Conservation (phyloP, 2,113 vertebrate species). For the Etheostoma spectabile region DNA sequence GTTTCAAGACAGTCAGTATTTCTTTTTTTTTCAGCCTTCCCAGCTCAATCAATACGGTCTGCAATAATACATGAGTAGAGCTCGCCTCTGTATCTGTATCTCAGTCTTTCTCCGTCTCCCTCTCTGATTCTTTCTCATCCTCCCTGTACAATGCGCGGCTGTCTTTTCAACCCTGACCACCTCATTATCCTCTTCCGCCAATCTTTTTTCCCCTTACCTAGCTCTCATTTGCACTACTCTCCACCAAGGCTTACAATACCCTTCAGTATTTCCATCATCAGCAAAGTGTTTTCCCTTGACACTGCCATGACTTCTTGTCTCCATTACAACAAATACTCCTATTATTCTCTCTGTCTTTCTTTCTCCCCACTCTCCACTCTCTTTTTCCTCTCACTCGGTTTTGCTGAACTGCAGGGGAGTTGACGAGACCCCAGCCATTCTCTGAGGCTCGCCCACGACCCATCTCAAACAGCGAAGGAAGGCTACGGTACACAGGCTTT, state of each 20-base stretch:
- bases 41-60: slow-evolving; percentile 70
- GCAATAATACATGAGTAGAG: slow-evolving; percentile 72
- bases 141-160: slow-evolving; percentile 21
- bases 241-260: slow-evolving; percentile 46
- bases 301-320: slow-evolving; percentile 42
- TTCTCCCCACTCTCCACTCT: neutral
- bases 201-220: neutral
- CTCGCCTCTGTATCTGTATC: slow-evolving; percentile 32
- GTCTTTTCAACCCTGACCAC: slow-evolving; percentile 53
- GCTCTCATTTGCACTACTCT: slow-evolving; percentile 45
- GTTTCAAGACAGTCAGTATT: slow-evolving; percentile 49
- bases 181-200: slow-evolving; percentile 45
- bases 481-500: slow-evolving; percentile 28
- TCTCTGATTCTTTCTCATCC: slow-evolving; percentile 29
- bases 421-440: slow-evolving; percentile 16
- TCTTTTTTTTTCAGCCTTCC: slow-evolving; percentile 29
- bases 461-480: slow-evolving; percentile 28
- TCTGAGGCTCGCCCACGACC: slow-evolving; percentile 11
- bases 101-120: slow-evolving; percentile 28
- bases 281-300: slow-evolving; percentile 55
- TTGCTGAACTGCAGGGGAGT: slow-evolving; percentile 35
- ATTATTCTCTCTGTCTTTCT: slow-evolving; percentile 42
- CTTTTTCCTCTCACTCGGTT: slow-evolving; percentile 18
- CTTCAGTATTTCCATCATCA: slow-evolving; percentile 50
- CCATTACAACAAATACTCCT: slow-evolving; percentile 47